Evolutionary conservation across 2,888 invertebrate genomes (phyloP), one percentile per base, ranked within the genome.

Genomic region (Hypselothyrea guttata): DNA sequence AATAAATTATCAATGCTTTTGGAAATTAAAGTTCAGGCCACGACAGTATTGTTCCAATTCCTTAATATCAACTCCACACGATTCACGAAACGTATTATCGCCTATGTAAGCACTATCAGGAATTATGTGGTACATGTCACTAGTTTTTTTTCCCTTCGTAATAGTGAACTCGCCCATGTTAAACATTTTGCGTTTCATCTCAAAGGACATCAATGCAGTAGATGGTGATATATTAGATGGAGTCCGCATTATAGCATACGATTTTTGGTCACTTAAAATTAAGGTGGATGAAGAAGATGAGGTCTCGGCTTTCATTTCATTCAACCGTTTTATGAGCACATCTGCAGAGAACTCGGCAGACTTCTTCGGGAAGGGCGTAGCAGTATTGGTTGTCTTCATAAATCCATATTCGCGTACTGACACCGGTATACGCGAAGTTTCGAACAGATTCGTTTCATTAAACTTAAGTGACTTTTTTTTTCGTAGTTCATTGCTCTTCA

Each of bases 181-280:
- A 18, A 81, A 81, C 0, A 54, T 28, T n/a, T 76, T 79, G 0
- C 81, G 59, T 5, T 73, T 69, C 46, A 60, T 53, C 30, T 72
- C 70, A 4, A 75, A 79, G 0, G 63, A 15, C 28, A 60, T 16
- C n/a, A n/a, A n/a, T 16, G 31, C 15, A 2, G 0, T 4, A 1
- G n/a, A 12, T 8, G 0, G 11, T 4, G n/a, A n/a, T n/a, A n/a
- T n/a, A n/a, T n/a, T 2, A 4, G 12, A 5, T n/a, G 16, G 3
- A 1, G 3, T 7, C 5, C 7, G 7, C 4, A 3, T 12, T n/a
- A 34, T 12, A 7, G 2, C 22, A 22, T 4, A 4, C 5, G 22
- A 22, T 22, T 22, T 5, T n/a, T n/a, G n/a, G n/a, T n/a, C n/a
- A 22, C 22, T 22, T 22, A 5, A 22, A 5, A 2, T 22, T 22